phyloP scores from a whole-genome alignment of 2,113 vertebrate genomes.

The Monarcha castaneiventris region DNA sequence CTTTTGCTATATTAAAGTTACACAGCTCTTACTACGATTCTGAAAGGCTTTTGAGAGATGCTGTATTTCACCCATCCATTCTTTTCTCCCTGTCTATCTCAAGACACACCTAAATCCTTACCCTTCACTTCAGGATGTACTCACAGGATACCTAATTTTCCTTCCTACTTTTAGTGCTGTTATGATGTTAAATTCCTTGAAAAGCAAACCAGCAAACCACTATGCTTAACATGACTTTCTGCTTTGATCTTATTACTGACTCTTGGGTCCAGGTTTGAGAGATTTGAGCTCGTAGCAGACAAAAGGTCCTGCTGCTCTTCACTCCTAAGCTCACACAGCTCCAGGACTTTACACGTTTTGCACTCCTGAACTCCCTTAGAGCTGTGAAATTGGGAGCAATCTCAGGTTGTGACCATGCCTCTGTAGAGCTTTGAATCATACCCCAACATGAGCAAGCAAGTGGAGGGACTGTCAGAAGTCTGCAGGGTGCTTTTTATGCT shows the following conservation, averaged over 20 bases:
- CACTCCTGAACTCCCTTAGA: neutral
- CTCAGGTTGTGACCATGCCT: neutral
- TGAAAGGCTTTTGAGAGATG: neutral
- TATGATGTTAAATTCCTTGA: neutral
- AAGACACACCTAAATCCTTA: neutral
- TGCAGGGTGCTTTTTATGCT: neutral
- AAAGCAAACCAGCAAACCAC: neutral
- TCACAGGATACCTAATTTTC: neutral
- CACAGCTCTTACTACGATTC: neutral
- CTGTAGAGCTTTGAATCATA: neutral
- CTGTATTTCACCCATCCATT: neutral
- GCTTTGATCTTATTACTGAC: neutral
- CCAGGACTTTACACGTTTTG: accelerated
- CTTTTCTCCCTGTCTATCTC: neutral
- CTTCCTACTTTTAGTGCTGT: neutral
- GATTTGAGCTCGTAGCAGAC: neutral
- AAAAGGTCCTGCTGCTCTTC: neutral
- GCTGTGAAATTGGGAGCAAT: neutral
- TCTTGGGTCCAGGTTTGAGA: neutral
- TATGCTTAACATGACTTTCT: neutral
- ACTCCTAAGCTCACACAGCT: neutral
- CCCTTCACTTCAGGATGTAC: neutral
- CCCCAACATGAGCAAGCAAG: neutral
- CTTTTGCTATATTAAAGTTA: neutral
- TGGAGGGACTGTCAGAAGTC: neutral